These are phyloP conservation scores for Penelope pileata DNA, from an alignment of 2,113 vertebrate species.

Conservation along the genomic window DNA sequence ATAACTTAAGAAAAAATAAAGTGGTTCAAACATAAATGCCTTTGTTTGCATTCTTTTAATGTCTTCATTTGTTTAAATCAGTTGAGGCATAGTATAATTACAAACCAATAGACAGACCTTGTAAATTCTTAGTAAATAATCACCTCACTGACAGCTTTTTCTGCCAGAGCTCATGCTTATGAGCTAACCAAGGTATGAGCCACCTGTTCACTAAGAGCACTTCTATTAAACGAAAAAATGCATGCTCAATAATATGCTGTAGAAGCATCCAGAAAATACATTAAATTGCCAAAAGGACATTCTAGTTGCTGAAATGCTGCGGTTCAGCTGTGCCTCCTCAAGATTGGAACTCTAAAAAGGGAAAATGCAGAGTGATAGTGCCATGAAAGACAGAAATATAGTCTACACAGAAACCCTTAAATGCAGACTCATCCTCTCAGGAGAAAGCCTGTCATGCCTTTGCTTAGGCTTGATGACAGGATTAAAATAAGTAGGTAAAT, in stretches of 20 bases:
- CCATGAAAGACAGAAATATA: not conserved
- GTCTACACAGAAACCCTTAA: not conserved
- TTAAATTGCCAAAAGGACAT: not conserved
- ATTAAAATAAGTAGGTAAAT: fast-evolving
- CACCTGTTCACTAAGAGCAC: fast-evolving
- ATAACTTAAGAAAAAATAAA: not conserved
- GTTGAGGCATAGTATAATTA: not conserved
- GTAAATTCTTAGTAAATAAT: not conserved
- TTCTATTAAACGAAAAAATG: not conserved
- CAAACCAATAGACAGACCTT: not conserved
- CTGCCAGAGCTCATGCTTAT: not conserved
- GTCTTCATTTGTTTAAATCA: not conserved
- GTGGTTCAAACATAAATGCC: not conserved
- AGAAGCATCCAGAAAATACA: not conserved
- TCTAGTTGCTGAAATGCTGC: not conserved
- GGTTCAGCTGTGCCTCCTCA: not conserved
- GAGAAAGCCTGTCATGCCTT: not conserved
- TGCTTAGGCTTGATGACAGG: not conserved
- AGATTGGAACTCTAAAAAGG: not conserved
- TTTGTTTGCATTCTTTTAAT: not conserved
- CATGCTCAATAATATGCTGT: not conserved
- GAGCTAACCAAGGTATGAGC: not conserved
- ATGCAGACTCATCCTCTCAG: not conserved
- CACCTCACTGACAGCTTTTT: not conserved
- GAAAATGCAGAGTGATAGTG: not conserved